Conservation (phyloP, 2,888 invertebrate species). For the Eupithecia tripunctaria region DNA sequence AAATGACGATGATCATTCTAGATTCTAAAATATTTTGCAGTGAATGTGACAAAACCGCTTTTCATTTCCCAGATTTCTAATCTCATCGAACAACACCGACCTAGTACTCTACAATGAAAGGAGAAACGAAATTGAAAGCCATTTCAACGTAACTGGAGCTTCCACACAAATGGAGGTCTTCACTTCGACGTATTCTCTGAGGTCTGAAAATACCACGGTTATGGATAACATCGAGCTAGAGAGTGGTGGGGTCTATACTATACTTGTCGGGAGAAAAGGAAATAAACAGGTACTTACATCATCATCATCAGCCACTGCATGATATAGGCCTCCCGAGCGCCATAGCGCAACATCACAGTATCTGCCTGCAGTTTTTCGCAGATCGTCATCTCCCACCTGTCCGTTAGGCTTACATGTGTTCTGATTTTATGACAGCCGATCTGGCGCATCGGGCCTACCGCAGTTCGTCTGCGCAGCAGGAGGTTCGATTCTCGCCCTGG, state of each 20-base stretch:
- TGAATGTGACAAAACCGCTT: not conserved
- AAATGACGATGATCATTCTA: too few relatives aligned
- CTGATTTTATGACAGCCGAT: too few relatives aligned
- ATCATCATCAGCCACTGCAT: too few relatives aligned
- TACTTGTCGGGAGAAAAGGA: constrained; percentile 53
- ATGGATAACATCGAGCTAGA: constrained; percentile 52
- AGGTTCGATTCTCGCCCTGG: too few relatives aligned
- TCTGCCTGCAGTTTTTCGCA: too few relatives aligned
- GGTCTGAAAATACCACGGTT: constrained; percentile 45
- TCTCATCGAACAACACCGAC: constrained; percentile 47
- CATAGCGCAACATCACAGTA: too few relatives aligned
- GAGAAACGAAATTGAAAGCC: constrained; percentile 56
- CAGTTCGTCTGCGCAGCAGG: too few relatives aligned
- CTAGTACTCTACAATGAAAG: constrained; percentile 58
- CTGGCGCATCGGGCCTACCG: too few relatives aligned
- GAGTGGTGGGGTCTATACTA: constrained; percentile 66
- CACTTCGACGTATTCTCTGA: constrained; percentile 59
- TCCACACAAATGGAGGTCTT: constrained; percentile 63
- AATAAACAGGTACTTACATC: constrained; percentile 53
- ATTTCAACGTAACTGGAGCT: constrained; percentile 48
- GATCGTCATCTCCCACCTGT: too few relatives aligned
- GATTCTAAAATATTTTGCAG: not conserved
- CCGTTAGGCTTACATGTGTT: too few relatives aligned
- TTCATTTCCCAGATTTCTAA: constrained; percentile 56
- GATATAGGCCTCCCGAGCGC: too few relatives aligned